Evolutionary conservation across 2,888 invertebrate genomes (phyloP).

Genomic region (Erebia epiphron): DNA sequence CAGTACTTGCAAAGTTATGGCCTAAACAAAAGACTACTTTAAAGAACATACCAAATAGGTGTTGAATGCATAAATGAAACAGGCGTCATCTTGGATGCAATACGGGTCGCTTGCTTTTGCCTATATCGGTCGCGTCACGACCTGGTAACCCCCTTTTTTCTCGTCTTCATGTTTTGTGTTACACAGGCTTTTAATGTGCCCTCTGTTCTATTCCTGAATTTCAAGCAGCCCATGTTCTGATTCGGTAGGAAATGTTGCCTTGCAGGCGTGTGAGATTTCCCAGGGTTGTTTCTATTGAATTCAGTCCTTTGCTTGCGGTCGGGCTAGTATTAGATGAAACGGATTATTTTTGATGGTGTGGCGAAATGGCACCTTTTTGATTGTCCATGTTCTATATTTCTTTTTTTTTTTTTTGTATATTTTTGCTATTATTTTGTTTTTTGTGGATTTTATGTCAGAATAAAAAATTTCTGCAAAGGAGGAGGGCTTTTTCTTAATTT

Average conservation of each 20-base stretch:
- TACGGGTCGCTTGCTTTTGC: slow-evolving; percentile 18
- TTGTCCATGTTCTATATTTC: too few species aligned
- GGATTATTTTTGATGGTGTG: too few species aligned
- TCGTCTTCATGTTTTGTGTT: slow-evolving; percentile 15
- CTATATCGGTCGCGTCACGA: slow-evolving; percentile 12
- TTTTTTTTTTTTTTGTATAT: too few species aligned
- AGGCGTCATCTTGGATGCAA: slow-evolving; percentile 12
- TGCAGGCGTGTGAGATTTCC: neutral
- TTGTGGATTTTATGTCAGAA: too few species aligned
- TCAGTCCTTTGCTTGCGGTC: too few species aligned
- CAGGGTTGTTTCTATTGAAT: too few species aligned
- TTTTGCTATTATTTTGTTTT: too few species aligned
- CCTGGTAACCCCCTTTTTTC: slow-evolving; percentile 18
- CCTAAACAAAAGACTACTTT: neutral
- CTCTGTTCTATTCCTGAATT: slow-evolving; percentile 3
- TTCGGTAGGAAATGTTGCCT: neutral
- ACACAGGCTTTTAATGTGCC: slow-evolving; percentile 17
- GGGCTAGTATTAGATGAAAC: too few species aligned
- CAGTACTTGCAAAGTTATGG: too few species aligned
- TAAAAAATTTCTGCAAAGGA: too few species aligned
- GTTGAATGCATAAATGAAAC: slow-evolving; percentile 9
- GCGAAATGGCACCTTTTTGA: too few species aligned
- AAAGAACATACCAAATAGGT: slow-evolving; percentile 3
- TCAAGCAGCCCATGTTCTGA: neutral
- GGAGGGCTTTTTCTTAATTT: too few species aligned